phyloP scores from a whole-genome alignment of 2,797 vertebrate species.

The Tauraco hartlaubi region DNA sequence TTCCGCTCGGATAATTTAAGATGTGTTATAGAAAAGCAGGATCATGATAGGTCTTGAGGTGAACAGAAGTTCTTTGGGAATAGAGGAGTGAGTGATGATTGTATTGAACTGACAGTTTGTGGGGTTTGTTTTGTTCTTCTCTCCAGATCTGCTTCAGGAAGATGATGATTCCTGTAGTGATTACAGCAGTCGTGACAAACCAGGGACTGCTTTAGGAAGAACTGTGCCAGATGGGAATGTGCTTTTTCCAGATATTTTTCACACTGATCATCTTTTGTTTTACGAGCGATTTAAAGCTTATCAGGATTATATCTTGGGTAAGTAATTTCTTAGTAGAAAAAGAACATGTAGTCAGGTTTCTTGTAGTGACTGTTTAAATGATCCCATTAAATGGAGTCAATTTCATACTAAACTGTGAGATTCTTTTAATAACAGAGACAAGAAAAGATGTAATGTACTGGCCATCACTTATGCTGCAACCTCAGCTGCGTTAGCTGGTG shows the following conservation, averaged over 20 bases:
- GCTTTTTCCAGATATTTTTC: slow-evolving; percentile 87
- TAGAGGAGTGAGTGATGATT: neutral
- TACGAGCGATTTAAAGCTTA: slow-evolving; percentile 94
- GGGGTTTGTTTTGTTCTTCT: neutral
- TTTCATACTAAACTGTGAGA: neutral
- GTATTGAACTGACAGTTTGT: neutral
- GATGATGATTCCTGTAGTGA: slow-evolving; percentile 83
- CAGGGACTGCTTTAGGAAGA: slow-evolving; percentile 80
- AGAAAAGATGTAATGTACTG: neutral
- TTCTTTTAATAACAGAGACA: neutral
- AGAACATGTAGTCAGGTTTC: neutral
- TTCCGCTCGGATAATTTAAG: neutral
- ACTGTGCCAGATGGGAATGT: slow-evolving; percentile 72
- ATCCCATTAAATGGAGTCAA: neutral
- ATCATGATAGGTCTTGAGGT: neutral
- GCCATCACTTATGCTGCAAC: neutral
- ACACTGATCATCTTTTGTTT: slow-evolving; percentile 89
- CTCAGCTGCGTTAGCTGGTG: neutral
- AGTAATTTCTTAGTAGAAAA: slow-evolving; percentile 5
- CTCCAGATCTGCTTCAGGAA: slow-evolving; percentile 49
- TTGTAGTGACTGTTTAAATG: neutral
- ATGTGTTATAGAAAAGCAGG: neutral
- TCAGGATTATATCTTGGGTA: slow-evolving; percentile 96
- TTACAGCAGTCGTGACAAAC: slow-evolving; percentile 72
- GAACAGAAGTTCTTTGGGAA: neutral